phyloP scores from a whole-genome alignment of 2,888 invertebrate genomes.

The Hanleya hanleyi region DNA sequence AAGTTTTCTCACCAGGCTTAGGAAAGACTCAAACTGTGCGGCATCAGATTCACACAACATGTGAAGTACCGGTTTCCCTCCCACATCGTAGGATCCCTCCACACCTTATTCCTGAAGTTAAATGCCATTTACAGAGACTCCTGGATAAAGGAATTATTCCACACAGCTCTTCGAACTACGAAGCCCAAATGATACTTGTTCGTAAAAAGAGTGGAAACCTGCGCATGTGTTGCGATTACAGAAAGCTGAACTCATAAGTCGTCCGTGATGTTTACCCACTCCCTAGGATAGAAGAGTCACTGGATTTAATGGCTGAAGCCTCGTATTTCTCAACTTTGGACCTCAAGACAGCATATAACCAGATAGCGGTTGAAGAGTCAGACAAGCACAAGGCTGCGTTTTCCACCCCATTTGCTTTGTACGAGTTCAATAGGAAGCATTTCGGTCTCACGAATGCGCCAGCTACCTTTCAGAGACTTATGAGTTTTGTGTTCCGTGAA shows the following conservation, averaged over 20 bases:
- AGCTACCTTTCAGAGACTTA: slow-evolving; percentile 27
- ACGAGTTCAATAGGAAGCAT: too few species aligned
- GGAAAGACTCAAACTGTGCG: slow-evolving; percentile 2
- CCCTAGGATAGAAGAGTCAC: slow-evolving; percentile 38
- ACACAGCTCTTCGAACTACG: slow-evolving; percentile 23
- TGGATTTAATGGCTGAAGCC: slow-evolving; percentile 27
- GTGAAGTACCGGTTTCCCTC: slow-evolving; percentile 8
- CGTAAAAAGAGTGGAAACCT: slow-evolving; percentile 34
- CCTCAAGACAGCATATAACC: slow-evolving; percentile 10
- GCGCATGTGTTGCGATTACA: slow-evolving; percentile 32
- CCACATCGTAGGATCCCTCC: slow-evolving; percentile 23
- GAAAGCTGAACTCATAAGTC: slow-evolving; percentile 34
- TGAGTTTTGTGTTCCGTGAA: slow-evolving; percentile 26
- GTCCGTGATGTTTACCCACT: too few species aligned
- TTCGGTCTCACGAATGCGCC: slow-evolving; percentile 17
- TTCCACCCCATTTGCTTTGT: slow-evolving; percentile 23
- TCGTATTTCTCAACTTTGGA: slow-evolving; percentile 30
- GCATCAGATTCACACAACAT: slow-evolving; percentile 4
- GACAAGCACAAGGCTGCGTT: slow-evolving; percentile 38
- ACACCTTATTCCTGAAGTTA: slow-evolving; percentile 13
- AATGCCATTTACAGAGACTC: slow-evolving; percentile 20
- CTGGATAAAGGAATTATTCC: slow-evolving; percentile 9
- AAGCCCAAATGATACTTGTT: slow-evolving; percentile 38
- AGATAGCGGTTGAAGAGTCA: slow-evolving; percentile 22
- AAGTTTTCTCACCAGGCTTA: slow-evolving; percentile 13